Conservation (phyloP, 2,888 invertebrate species). For the Ellobium chinense region DNA sequence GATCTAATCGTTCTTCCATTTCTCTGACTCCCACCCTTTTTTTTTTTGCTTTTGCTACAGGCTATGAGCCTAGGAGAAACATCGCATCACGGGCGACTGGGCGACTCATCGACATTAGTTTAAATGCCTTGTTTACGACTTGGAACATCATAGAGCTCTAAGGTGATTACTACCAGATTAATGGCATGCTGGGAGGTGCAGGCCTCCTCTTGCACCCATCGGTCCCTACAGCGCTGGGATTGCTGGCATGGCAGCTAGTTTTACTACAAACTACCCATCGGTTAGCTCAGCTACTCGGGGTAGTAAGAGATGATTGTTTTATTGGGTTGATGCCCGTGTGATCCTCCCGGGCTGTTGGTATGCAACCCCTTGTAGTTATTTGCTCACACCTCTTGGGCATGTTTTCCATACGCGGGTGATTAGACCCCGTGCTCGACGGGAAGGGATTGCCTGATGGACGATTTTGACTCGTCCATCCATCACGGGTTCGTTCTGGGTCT, state of each 20-base stretch:
- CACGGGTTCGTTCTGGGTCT: too few species aligned
- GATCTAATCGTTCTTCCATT: too few species aligned
- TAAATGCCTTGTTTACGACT: not conserved
- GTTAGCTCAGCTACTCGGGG: too few species aligned
- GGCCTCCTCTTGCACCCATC: not conserved
- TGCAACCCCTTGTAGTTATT: not conserved
- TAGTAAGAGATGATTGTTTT: too few species aligned
- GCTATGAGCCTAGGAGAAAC: too few species aligned
- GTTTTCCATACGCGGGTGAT: not conserved
- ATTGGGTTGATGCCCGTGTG: not conserved
- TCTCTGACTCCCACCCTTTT: too few species aligned
- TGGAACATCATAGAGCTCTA: not conserved
- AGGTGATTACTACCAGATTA: not conserved
- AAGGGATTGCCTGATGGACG: too few species aligned
- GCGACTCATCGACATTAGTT: not conserved
- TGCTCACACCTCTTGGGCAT: not conserved
- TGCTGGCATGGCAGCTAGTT: not conserved
- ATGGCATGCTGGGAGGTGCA: not conserved
- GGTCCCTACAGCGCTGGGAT: not conserved
- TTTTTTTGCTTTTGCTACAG: too few species aligned
- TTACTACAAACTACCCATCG: too few species aligned
- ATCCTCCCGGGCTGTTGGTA: not conserved
- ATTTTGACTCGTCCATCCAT: too few species aligned
- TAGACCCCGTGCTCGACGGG: too few species aligned
- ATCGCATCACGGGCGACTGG: too few species aligned